A percentile compares a stretch with the other conserved stretches of the same genome.
Evolutionary conservation across 2,888 invertebrate genomes (phyloP).

Genomic region (Ormyrus nitidulus): DNA sequence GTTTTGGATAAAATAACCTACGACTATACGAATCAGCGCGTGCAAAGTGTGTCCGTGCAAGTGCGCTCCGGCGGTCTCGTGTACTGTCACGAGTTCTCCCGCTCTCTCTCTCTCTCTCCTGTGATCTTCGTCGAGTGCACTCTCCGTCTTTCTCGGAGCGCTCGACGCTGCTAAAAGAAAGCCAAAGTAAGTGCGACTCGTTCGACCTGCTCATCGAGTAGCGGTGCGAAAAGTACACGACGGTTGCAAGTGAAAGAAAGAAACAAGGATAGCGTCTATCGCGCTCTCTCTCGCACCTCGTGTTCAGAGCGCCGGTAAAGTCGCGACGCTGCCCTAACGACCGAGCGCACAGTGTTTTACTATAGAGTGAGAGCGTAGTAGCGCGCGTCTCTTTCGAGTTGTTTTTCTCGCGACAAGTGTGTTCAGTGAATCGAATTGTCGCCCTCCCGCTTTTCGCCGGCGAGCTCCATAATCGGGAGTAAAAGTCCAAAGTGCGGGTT

Average conservation of each 20-base stretch:
- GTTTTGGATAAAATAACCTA: too few relatives aligned
- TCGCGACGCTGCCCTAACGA: slow-evolving; percentile 57
- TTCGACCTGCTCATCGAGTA: not conserved
- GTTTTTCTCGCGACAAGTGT: not conserved
- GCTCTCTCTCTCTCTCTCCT: not conserved
- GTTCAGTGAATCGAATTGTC: not conserved
- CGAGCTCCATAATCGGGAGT: not conserved
- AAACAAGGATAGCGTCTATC: slow-evolving; percentile 57
- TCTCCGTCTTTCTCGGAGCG: not conserved
- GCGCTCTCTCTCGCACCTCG: slow-evolving; percentile 59
- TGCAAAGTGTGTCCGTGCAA: not conserved
- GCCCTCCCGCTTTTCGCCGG: not conserved
- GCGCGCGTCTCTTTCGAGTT: not conserved
- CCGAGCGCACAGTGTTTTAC: slow-evolving; percentile 39
- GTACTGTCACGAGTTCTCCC: slow-evolving; percentile 24
- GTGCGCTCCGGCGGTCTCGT: slow-evolving; percentile 6
- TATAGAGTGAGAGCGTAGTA: not conserved
- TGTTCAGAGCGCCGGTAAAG: slow-evolving; percentile 51
- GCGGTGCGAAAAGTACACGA: not conserved
- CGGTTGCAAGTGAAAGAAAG: slow-evolving; percentile 22
- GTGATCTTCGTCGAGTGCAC: slow-evolving; percentile 14
- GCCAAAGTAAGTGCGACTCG: not conserved
- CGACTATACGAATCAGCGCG: too few relatives aligned
- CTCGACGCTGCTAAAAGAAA: not conserved
- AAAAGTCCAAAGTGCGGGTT: not conserved